Conservation (phyloP, 2,888 invertebrate species). For the Molanna angustata region DNA sequence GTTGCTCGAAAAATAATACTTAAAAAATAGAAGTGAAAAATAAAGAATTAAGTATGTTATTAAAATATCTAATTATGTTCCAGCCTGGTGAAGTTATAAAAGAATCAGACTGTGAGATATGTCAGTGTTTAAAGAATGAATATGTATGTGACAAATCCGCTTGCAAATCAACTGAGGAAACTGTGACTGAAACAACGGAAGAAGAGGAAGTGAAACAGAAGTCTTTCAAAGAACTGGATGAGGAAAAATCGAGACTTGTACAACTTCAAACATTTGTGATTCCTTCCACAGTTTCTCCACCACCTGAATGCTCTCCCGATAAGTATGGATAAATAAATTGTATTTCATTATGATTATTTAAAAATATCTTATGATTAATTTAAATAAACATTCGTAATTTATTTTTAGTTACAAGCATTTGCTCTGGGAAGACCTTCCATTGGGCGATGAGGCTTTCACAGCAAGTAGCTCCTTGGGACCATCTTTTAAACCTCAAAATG, state of each 20-base stretch:
- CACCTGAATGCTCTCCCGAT: conserved; percentile 44
- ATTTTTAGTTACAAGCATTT: conserved; percentile 42
- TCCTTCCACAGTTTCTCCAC: conserved; percentile 43
- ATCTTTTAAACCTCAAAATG: conserved; percentile 53
- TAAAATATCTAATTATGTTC: conserved; percentile 27
- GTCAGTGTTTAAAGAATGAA: conserved; percentile 78
- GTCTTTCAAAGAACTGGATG: conserved; percentile 6
- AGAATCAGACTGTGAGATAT: conserved; percentile 64
- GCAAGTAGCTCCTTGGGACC: conserved; percentile 56
- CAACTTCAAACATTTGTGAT: conserved; percentile 33
- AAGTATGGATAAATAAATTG: conserved; percentile 36
- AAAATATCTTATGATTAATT: background rate
- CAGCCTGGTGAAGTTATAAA: conserved; percentile 67
- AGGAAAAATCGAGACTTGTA: conserved; percentile 2
- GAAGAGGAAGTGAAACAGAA: conserved; percentile 20
- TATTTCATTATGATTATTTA: background rate
- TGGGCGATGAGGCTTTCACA: conserved; percentile 55
- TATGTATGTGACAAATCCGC: conserved; percentile 63
- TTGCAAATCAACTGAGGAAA: conserved; percentile 40
- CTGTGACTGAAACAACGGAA: conserved; percentile 19
- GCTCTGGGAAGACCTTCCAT: conserved; percentile 50
- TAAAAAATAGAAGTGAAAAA: too few species aligned
- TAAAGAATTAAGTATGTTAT: too few species aligned
- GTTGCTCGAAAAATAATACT: too few species aligned
- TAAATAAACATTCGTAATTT: background rate